Conservation (phyloP, 1,140 invertebrate genomes). For the Drosophila quadrilineata region DNA sequence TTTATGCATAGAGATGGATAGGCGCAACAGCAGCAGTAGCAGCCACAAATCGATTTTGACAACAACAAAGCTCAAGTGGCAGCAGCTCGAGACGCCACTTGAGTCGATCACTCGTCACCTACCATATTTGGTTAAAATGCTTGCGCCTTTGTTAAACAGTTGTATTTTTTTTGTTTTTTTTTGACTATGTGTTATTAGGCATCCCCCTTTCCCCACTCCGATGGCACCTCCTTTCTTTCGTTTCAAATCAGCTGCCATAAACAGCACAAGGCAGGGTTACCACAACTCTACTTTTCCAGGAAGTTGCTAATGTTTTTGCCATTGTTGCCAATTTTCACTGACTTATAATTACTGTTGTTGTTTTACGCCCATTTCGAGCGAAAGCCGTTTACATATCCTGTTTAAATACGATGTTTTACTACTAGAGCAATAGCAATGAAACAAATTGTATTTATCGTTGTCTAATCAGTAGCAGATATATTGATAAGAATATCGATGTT, state of each 20-base stretch:
- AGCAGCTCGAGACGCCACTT: slow-evolving; percentile 37
- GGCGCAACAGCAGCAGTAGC: slow-evolving; percentile 20
- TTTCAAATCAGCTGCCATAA: slow-evolving; percentile 39
- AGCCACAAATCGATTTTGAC: slow-evolving; percentile 44
- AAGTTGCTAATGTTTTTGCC: slow-evolving; percentile 59
- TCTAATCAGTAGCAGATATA: too few relatives aligned
- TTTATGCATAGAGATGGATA: background rate
- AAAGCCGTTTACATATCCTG: background rate
- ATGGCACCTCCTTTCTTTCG: background rate
- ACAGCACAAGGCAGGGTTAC: slow-evolving; percentile 33
- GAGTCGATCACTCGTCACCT: slow-evolving; percentile 42
- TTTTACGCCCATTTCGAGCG: slow-evolving; percentile 43
- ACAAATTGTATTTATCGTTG: too few relatives aligned
- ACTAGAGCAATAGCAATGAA: too few relatives aligned
- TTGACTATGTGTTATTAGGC: slow-evolving; percentile 12
- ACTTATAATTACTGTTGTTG: too few relatives aligned
- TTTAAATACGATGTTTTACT: background rate
- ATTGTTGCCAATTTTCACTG: slow-evolving; percentile 38
- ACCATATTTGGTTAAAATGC: slow-evolving; percentile 54
- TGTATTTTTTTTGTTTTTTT: slow-evolving; percentile 25
- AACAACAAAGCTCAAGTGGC: slow-evolving; percentile 56
- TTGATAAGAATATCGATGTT: too few relatives aligned
- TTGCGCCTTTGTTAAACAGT: slow-evolving; percentile 41
- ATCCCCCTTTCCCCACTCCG: background rate
- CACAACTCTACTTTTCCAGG: slow-evolving; percentile 62